Percentiles rank a stretch among this genome's conserved stretches.
Conservation (phyloP, 2,797 vertebrate species). For the Pogonophryne albipinna region DNA sequence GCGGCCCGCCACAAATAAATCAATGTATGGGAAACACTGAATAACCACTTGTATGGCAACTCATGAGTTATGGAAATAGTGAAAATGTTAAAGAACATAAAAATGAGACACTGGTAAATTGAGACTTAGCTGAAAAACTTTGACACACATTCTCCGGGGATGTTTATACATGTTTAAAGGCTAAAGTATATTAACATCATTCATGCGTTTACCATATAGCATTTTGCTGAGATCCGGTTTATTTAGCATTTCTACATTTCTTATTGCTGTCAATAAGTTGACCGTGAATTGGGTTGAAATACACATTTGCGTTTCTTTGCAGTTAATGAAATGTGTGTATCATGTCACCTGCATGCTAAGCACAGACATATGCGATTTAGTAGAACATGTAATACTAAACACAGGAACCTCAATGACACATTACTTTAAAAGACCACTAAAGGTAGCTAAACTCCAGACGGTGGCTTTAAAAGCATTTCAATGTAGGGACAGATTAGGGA, state of each 20-base stretch:
- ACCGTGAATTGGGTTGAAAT: background rate
- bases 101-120: too few relatives aligned
- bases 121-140: too few relatives aligned
- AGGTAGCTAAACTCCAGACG: background rate
- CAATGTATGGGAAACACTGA: too few relatives aligned
- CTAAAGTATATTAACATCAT: too few relatives aligned
- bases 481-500: background rate
- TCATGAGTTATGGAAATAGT: background rate
- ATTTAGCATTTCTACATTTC: background rate
- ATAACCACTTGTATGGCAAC: background rate
- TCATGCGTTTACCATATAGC: too few relatives aligned
- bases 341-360: background rate
- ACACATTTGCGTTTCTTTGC: background rate
- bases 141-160: too few relatives aligned
- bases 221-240: background rate
- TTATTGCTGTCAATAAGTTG: background rate
- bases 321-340: background rate
- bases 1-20: too few relatives aligned
- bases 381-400: background rate
- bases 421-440: background rate
- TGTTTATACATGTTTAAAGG: too few relatives aligned
- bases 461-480: background rate
- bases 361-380: background rate
- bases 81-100: background rate
- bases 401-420: background rate